Evolutionary conservation across 92 coral and sea anemone species (phyloP).

Genomic region (Paramuricea clavata): DNA sequence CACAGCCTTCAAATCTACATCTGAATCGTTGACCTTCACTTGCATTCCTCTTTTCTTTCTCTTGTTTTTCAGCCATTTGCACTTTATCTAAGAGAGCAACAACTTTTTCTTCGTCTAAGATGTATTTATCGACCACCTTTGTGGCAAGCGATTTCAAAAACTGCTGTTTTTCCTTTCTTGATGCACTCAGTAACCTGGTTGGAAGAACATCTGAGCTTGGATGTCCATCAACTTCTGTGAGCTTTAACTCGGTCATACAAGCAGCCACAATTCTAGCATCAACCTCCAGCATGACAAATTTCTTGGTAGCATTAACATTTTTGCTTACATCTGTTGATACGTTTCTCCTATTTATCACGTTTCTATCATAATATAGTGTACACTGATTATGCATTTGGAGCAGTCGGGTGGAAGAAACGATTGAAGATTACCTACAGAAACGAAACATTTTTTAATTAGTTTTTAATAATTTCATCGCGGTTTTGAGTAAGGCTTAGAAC

Average conservation of each 20-base stretch:
- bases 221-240: constrained; percentile 6
- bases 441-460: too few species aligned
- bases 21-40: constrained; percentile 1
- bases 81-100: constrained; percentile 28
- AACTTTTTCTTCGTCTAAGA: constrained; percentile 30
- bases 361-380: constrained; percentile 6
- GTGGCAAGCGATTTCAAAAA: constrained; percentile 81
- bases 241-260: constrained; percentile 22
- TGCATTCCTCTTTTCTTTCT: constrained; percentile 17
- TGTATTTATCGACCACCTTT: constrained; percentile 36
- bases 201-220: constrained; percentile 41
- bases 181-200: not conserved
- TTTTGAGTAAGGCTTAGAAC: too few species aligned
- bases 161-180: constrained; percentile 11
- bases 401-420: constrained; percentile 29
- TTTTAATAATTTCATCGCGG: too few species aligned
- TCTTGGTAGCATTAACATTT: constrained; percentile 38
- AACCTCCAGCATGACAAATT: constrained; percentile 28
- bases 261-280: constrained; percentile 44
- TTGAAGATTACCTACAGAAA: constrained; percentile 30
- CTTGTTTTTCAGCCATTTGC: constrained; percentile 23
- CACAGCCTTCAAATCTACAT: constrained; percentile 31
- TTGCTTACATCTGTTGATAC: constrained; percentile 37
- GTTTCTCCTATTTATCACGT: constrained; percentile 37
- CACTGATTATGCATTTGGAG: constrained; percentile 49